Percentiles rank a stretch among this genome's conserved stretches.
Evolutionary conservation across 2,113 vertebrate genomes (phyloP).

Genomic region (Lamprotornis superbus): DNA sequence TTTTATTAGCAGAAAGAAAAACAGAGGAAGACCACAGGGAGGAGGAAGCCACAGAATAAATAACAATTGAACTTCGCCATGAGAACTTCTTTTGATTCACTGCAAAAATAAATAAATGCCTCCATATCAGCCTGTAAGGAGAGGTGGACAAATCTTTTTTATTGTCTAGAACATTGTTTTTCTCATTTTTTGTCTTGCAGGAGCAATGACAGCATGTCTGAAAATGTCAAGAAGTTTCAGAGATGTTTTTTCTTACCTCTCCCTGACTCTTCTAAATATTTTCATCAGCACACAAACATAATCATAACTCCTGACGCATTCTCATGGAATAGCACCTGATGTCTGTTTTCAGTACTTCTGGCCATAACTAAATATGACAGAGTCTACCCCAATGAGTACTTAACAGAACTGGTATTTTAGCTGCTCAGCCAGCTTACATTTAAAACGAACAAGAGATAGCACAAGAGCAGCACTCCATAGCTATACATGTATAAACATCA

Average conservation of each 20-base stretch:
- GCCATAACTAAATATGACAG: not conserved
- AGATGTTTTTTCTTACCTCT: not conserved
- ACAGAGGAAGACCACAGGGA: slow-evolving; percentile 31
- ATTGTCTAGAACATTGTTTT: slow-evolving; percentile 18
- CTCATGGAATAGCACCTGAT: not conserved
- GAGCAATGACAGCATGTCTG: not conserved
- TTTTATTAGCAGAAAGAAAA: slow-evolving; percentile 25
- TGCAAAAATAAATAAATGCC: slow-evolving; percentile 30
- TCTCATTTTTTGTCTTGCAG: not conserved
- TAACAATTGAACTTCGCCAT: not conserved
- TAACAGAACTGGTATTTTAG: not conserved
- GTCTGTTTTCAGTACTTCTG: not conserved
- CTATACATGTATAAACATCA: not conserved
- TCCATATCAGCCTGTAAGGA: not conserved
- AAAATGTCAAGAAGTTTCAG: not conserved
- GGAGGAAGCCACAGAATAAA: slow-evolving; percentile 41
- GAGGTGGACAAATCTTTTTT: not conserved
- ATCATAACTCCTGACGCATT: not conserved
- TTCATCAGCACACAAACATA: not conserved
- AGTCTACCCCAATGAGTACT: not conserved
- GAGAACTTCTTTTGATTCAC: slow-evolving; percentile 28
- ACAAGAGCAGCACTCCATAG: not conserved
- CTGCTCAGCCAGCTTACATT: not conserved
- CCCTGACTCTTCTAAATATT: not conserved
- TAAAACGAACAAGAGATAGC: not conserved